Evolutionary conservation across 2,888 invertebrate genomes (phyloP).

Genomic region (Pogonocherus hispidulus): DNA sequence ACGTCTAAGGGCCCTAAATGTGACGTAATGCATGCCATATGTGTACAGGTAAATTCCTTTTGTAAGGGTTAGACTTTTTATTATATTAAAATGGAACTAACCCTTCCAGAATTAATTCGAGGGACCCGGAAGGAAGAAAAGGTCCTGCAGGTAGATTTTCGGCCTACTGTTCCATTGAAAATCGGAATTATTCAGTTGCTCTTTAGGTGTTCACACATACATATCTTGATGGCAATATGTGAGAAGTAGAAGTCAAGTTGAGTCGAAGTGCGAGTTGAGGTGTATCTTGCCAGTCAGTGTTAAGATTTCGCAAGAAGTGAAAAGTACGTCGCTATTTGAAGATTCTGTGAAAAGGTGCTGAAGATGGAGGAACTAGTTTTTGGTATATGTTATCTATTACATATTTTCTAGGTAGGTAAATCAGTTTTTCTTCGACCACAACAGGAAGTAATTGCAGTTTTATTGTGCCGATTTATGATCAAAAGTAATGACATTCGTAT

Average conservation of each 20-base stretch:
- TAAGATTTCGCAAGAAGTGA: no score
- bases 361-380: background rate
- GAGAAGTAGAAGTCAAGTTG: conserved; percentile 21
- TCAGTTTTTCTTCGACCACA: no score
- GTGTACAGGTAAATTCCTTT: conserved; percentile 66
- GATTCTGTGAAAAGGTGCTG: background rate
- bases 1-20: conserved; percentile 7
- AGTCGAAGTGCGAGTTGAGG: conserved; percentile 13
- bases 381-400: no score
- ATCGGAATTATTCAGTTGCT: conserved; percentile 65
- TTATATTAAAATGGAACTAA: conserved; percentile 64
- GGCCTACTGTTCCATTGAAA: conserved; percentile 58
- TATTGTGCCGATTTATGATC: no score
- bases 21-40: conserved; percentile 62
- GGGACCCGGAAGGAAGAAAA: conserved; percentile 67
- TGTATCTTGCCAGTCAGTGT: no score
- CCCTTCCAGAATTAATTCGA: conserved; percentile 62
- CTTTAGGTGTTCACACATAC: conserved; percentile 63
- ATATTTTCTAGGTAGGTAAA: no score
- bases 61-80: conserved; percentile 55
- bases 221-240: conserved; percentile 56
- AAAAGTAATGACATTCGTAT: no score
- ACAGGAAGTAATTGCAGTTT: no score
- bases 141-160: conserved; percentile 68
- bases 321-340: no score